Evolutionary conservation across 2,888 invertebrate genomes (phyloP).

Genomic region (Vanessa cardui): DNA sequence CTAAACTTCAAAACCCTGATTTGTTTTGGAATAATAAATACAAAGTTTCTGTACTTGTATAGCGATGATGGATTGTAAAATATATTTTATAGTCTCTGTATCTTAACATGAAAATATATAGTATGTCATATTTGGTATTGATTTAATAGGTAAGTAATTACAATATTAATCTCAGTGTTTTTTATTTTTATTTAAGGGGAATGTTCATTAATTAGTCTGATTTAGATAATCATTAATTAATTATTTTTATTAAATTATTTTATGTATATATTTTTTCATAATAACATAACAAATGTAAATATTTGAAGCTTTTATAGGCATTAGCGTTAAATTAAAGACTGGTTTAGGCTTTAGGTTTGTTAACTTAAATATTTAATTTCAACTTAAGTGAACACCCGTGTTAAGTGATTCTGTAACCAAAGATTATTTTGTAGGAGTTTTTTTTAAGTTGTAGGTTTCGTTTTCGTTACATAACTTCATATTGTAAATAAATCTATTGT

Average conservation of each 20-base stretch:
- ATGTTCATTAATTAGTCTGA: neutral
- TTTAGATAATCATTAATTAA: no score
- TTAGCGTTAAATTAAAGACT: slow-evolving; percentile 41
- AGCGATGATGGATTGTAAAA: no score
- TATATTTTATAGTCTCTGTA: no score
- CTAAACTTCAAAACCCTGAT: no score
- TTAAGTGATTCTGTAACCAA: slow-evolving; percentile 27
- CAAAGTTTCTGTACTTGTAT: no score
- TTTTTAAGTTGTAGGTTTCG: slow-evolving; percentile 7
- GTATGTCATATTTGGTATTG: no score
- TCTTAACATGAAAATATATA: no score
- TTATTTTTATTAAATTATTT: neutral
- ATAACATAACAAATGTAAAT: slow-evolving; percentile 17
- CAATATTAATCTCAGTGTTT: neutral
- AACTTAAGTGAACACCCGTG: slow-evolving; percentile 7
- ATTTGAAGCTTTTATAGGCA: slow-evolving; percentile 27
- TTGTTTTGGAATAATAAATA: no score
- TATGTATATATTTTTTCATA: neutral
- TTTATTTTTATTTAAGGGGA: neutral
- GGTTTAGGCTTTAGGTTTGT: slow-evolving; percentile 36
- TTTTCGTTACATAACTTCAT: neutral
- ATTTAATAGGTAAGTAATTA: neutral
- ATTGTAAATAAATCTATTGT: slow-evolving; percentile 37
- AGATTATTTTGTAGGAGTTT: slow-evolving; percentile 18
- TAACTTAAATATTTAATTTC: slow-evolving; percentile 21